Evolutionary conservation across 2,888 invertebrate genomes (phyloP).

Genomic region (Apoderus coryli): DNA sequence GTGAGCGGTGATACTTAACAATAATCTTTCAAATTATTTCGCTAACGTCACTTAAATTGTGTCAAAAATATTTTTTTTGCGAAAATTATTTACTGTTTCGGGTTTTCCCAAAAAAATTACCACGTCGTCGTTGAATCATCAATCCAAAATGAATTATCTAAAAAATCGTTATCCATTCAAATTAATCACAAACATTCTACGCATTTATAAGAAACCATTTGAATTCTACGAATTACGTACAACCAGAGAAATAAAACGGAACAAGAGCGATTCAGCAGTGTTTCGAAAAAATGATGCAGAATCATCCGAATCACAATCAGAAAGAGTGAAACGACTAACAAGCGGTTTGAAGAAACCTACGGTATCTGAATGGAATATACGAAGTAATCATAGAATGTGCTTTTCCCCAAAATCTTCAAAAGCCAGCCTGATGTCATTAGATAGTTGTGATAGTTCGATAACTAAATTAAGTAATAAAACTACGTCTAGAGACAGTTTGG

Average conservation of each 20-base stretch:
- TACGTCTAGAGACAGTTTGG: constrained; percentile 12
- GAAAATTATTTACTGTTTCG: too few species aligned
- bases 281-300: too few species aligned
- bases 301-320: too few species aligned
- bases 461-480: constrained; percentile 10
- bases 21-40: too few species aligned
- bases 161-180: constrained; percentile 16
- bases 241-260: constrained; percentile 12
- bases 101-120: too few species aligned
- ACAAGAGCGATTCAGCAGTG: constrained; percentile 15
- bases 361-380: neutral
- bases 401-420: neutral
- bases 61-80: too few species aligned
- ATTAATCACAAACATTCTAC: constrained; percentile 15
- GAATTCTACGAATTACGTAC: constrained; percentile 8
- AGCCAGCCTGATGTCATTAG: neutral
- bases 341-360: too few species aligned
- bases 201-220: constrained; percentile 13
- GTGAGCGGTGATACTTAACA: too few species aligned
- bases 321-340: too few species aligned
- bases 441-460: too few species aligned
- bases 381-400: neutral
- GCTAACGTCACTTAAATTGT: too few species aligned
- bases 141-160: constrained; percentile 15
- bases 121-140: too few species aligned